Evolutionary conservation across 2,113 vertebrate genomes (phyloP).

Genomic region (Myotis brandtii): DNA sequence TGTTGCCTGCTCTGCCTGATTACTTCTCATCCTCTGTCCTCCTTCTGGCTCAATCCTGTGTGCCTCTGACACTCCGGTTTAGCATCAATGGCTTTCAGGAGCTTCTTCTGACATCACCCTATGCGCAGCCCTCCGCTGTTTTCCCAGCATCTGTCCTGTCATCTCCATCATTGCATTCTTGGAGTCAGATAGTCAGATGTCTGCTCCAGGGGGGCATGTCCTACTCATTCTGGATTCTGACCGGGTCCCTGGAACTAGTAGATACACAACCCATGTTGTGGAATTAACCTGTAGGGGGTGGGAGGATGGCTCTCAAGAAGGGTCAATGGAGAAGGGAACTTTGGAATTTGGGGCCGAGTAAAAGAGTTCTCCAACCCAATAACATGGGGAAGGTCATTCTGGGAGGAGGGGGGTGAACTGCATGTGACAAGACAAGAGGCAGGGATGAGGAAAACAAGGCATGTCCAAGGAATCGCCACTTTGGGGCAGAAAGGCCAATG

Average conservation of each 20-base stretch:
- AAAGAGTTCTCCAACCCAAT: neutral
- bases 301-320: neutral
- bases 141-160: neutral
- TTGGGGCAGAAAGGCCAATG: neutral
- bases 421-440: neutral
- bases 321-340: neutral
- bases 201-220: neutral
- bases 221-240: neutral
- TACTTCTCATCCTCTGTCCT: neutral
- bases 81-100: neutral
- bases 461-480: neutral
- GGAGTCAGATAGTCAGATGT: too few relatives aligned
- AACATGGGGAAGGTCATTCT: neutral
- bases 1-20: neutral
- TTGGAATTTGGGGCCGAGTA: neutral
- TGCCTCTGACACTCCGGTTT: neutral
- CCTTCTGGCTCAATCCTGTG: neutral
- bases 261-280: fast-evolving
- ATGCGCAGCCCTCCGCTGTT: neutral
- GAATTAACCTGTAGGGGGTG: neutral
- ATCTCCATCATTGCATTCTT: too few relatives aligned
- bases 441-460: neutral
- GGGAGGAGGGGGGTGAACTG: neutral
- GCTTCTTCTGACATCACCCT: neutral
- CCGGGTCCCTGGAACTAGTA: neutral